phyloP scores from a whole-genome alignment of 2,888 invertebrate species.

The Dendrolimus pini region DNA sequence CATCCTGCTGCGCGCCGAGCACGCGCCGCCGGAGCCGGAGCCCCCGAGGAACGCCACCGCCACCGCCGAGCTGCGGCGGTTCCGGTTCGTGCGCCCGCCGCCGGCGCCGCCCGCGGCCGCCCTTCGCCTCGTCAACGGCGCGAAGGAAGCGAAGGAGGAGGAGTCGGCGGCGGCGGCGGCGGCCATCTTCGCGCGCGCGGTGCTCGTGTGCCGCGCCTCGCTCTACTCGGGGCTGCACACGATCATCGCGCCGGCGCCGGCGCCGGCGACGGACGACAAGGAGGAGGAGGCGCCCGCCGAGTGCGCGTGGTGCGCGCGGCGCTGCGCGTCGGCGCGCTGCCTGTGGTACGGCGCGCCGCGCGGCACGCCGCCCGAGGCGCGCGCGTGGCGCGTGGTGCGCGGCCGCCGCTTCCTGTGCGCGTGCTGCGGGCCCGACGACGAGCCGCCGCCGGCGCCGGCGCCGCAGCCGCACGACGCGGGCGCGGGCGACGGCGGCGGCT shows the following conservation, averaged over 20 bases:
- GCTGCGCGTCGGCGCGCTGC: slow-evolving; percentile 45
- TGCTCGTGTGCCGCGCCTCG: slow-evolving; percentile 60
- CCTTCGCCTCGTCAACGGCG: slow-evolving; percentile 14
- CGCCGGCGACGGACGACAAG: slow-evolving; percentile 33
- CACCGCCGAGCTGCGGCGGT: slow-evolving; percentile 24
- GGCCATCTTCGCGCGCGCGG: slow-evolving; percentile 61
- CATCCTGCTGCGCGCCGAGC: slow-evolving; percentile 48
- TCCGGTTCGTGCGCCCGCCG: slow-evolving; percentile 20
- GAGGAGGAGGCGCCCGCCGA: slow-evolving; percentile 15
- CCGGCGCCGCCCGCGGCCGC: slow-evolving; percentile 12
- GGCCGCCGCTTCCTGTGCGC: slow-evolving; percentile 80
- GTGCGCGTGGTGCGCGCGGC: slow-evolving; percentile 50
- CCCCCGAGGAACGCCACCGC: slow-evolving; percentile 14
- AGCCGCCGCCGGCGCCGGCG: slow-evolving; percentile 12
- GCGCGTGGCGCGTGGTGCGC: slow-evolving; percentile 45
- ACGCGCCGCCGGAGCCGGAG: slow-evolving; percentile 34
- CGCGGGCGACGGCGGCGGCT: slow-evolving; percentile 79
- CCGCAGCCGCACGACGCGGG: slow-evolving; percentile 11
- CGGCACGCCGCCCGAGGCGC: slow-evolving; percentile 28
- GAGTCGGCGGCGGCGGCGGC: slow-evolving; percentile 46
- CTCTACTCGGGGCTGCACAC: slow-evolving; percentile 78
- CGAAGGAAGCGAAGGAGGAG: slow-evolving; percentile 29
- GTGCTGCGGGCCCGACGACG: slow-evolving; percentile 70
- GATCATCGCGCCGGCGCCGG: slow-evolving; percentile 63
- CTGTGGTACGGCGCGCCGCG: slow-evolving; percentile 74